Base-by-base conservation (phyloP, 2,797 vertebrate species). In the Paedocypris micromegethes region DNA sequence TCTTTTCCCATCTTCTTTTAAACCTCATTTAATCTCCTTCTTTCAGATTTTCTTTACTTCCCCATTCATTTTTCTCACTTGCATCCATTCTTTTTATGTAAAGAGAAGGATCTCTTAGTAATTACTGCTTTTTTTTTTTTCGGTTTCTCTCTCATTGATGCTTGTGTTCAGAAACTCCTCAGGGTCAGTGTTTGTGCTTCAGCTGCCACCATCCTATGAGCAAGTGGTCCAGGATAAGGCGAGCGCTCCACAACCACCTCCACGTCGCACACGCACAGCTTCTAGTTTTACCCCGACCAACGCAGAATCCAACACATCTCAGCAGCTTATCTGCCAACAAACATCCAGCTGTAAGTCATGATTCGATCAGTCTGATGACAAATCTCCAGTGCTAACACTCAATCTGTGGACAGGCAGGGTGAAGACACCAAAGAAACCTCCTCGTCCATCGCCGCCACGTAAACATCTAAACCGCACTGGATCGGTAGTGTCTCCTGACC, bases 191-290 rank as follows among this genome's bases (percentile, higher is more conserved):
- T 75, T 83, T 77, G 80, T 84, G 80, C 85, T 87, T 78, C 78
- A 93, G 93, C 91, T 86, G 75, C 94, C 96, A 8, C 94, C 94
- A 9, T 93, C 94, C 9, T 98, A 94, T 75, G 93, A 98, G 73
- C 95, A 97, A 88, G 95, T 96, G 85, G 93, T 98, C 83, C 90
- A 93, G 86, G 94, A 97, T 87, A 97, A 90, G 78, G 82, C 82
- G 40, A 80, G 85, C 61, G 86, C 85, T 67, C 91, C 92, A 64
- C 90, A 88, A 67, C 89, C 91, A 53, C 80, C 89, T 71, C 88
- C 90, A 64, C 91, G 90, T 58, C 80, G 73, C 66, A 63, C 66
- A 64, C 88, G 89, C 67, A 93, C 89, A 64, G 78, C 85, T 72
- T 91, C 91, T 59, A 91, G 88, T 66, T 88, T 90, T 81, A 95